phyloP scores from a whole-genome alignment of 2,888 invertebrate genomes.

The Cephus spinipes region DNA sequence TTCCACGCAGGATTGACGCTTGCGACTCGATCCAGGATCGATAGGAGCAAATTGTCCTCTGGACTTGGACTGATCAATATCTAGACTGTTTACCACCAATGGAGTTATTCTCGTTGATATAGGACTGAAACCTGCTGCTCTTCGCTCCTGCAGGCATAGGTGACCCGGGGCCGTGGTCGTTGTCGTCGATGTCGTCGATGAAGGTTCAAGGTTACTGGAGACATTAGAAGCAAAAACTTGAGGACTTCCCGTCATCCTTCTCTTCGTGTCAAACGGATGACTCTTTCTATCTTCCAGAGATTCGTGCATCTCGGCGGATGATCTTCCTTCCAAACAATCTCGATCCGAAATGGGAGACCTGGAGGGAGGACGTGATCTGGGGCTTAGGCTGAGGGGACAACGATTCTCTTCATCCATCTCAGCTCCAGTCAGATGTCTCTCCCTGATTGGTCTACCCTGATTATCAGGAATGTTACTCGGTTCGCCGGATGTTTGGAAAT shows the following conservation, averaged over 20 bases:
- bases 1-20: constrained; percentile 11
- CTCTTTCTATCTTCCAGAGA: not conserved
- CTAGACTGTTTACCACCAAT: not conserved
- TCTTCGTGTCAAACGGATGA: not conserved
- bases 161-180: not conserved
- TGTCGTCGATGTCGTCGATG: not conserved
- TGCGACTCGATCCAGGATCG: constrained; percentile 25
- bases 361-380: not conserved
- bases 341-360: not conserved
- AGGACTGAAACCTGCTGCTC: not conserved
- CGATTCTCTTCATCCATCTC: constrained; percentile 27
- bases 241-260: not conserved
- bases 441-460: constrained; percentile 26
- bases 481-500: not conserved
- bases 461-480: not conserved
- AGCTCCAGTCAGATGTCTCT: constrained; percentile 43
- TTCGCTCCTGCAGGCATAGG: not conserved
- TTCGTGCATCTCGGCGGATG: not conserved
- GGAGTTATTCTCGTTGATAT: not conserved
- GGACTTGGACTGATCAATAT: not conserved
- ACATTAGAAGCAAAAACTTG: not conserved
- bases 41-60: not conserved
- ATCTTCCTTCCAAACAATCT: not conserved
- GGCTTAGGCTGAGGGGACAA: not conserved
- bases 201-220: not conserved